Conservation (phyloP, 2,888 invertebrate species). For the Neoitamus cyanurus region DNA sequence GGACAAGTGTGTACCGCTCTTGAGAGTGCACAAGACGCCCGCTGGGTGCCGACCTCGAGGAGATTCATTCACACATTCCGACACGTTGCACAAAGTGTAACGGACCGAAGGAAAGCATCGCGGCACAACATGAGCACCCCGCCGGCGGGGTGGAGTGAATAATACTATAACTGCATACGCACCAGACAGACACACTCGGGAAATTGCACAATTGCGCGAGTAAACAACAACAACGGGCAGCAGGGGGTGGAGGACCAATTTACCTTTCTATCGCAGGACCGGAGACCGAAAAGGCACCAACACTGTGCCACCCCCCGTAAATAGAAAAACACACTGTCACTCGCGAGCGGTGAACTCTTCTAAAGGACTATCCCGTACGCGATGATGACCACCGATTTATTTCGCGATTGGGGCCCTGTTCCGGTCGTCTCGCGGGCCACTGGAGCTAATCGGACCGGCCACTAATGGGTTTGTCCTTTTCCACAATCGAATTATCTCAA, state of each 20-base stretch:
- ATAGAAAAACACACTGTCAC: slow-evolving; percentile 10
- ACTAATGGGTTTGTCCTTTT: not conserved
- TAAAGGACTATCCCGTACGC: not conserved
- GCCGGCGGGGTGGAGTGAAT: not conserved
- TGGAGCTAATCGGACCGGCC: not conserved
- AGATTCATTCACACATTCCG: slow-evolving; percentile 43
- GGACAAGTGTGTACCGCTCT: not conserved
- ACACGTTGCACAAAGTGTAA: slow-evolving; percentile 29
- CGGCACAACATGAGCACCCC: not conserved
- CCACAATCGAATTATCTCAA: slow-evolving; percentile 23
- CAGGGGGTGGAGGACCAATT: not conserved
- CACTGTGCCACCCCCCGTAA: not conserved
- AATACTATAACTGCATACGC: not conserved
- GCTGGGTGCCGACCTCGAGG: not conserved
- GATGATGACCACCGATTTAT: not conserved
- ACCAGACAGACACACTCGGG: not conserved
- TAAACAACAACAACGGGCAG: slow-evolving; percentile 25
- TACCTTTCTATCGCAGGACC: slow-evolving; percentile 8
- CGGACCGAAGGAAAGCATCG: not conserved
- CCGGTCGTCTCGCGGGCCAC: not conserved
- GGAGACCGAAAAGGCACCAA: slow-evolving; percentile 3
- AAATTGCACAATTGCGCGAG: not conserved
- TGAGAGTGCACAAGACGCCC: not conserved
- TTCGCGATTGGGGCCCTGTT: not conserved
- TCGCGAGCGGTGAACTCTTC: slow-evolving; percentile 17